Evolutionary conservation across 2,113 vertebrate species (phyloP).

Genomic region (Hyla sarda): DNA sequence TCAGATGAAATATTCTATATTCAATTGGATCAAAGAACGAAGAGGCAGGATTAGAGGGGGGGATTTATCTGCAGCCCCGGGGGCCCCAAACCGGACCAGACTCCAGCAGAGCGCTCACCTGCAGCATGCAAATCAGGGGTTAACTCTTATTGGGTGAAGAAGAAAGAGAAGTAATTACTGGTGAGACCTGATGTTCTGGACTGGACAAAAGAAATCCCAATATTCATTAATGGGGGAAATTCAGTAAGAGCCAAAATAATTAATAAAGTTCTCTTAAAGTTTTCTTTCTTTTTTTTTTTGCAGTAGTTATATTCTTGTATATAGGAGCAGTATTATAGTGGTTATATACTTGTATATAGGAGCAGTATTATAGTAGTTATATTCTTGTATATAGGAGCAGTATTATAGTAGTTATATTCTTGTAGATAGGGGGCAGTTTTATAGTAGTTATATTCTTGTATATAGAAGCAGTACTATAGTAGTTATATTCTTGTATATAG

Average conservation of each 20-base stretch:
- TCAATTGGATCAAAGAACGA: conserved; percentile 14
- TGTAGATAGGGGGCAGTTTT: not conserved
- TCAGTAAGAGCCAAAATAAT: not conserved
- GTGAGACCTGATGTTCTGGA: not conserved
- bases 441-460: not conserved
- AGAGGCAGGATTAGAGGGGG: not conserved
- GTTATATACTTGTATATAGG: too few relatives aligned
- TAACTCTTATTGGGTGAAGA: not conserved
- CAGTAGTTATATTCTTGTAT: too few relatives aligned
- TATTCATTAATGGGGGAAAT: not conserved
- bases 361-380: too few relatives aligned
- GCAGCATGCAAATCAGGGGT: not conserved
- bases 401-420: conserved; percentile 2
- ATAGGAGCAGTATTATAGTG: too few relatives aligned
- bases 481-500: too few relatives aligned
- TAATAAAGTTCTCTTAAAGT: not conserved
- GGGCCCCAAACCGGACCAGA: not conserved
- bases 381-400: not conserved
- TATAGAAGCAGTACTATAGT: too few relatives aligned
- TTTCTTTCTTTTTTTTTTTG: not conserved
- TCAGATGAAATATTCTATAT: conserved; percentile 34
- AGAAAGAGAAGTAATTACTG: not conserved
- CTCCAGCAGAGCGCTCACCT: not conserved
- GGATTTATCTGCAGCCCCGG: not conserved
- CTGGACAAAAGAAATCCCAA: not conserved